Conservation (phyloP, 2,888 invertebrate genomes). For the Drosophila neonasuta region DNA sequence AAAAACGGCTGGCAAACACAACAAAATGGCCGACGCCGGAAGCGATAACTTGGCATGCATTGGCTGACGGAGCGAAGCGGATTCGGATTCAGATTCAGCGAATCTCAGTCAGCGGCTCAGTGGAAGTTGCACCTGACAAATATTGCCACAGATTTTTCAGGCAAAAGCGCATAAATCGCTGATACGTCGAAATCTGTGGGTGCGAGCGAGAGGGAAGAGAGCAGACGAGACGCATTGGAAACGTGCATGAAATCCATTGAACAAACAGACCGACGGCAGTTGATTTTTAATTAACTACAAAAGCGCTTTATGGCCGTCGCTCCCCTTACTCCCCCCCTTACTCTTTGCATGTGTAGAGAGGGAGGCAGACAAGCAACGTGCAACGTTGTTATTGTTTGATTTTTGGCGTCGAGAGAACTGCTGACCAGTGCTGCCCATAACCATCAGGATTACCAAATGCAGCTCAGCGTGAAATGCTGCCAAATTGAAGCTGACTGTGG, state of each 20-base stretch:
- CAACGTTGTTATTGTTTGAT: constrained; percentile 60
- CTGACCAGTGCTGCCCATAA: constrained; percentile 48
- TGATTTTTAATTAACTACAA: constrained; percentile 82
- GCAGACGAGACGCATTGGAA: constrained; percentile 48
- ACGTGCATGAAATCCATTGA: constrained; percentile 82
- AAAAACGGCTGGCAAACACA: constrained; percentile 58
- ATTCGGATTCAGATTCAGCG: neutral
- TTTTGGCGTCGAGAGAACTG: constrained; percentile 48
- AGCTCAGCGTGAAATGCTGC: constrained; percentile 44
- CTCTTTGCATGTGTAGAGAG: neutral
- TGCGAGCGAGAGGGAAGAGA: neutral
- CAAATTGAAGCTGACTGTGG: constrained; percentile 2
- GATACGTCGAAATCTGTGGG: constrained; percentile 65
- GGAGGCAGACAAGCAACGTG: constrained; percentile 4
- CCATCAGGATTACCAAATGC: constrained; percentile 61
- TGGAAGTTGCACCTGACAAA: constrained; percentile 53
- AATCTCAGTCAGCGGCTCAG: neutral
- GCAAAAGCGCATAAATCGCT: constrained; percentile 78
- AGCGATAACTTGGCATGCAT: constrained; percentile 69
- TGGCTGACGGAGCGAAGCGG: constrained; percentile 18
- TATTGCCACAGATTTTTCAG: constrained; percentile 75
- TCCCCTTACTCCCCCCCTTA: neutral
- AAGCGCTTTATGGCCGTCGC: constrained; percentile 68
- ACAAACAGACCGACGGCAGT: constrained; percentile 82
- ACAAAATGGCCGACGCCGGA: constrained; percentile 65